phyloP scores from a whole-genome alignment of 2,797 vertebrate species.

The Micropoecilia bifurca region DNA sequence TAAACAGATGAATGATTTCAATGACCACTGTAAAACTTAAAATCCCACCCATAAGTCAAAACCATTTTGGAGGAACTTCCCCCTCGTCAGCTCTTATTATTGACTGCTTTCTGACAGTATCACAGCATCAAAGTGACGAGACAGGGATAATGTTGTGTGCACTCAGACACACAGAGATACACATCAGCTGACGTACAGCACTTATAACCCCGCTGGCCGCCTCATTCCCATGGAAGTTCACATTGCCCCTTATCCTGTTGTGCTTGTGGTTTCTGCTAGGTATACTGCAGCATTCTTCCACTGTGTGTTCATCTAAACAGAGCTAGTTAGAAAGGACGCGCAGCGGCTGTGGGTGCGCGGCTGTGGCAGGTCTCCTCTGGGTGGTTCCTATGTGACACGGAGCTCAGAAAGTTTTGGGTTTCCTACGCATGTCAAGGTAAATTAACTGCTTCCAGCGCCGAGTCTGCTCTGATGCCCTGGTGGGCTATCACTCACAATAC shows the following conservation, averaged over 20 bases:
- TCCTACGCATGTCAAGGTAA: conserved; percentile 84
- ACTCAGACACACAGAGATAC: conserved; percentile 31
- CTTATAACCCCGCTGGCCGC: conserved; percentile 48
- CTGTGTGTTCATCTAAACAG: conserved; percentile 85
- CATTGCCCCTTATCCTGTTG: conserved; percentile 73
- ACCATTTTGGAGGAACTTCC: conserved; percentile 35
- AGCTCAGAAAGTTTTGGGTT: conserved; percentile 76
- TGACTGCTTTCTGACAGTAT: conserved; percentile 36
- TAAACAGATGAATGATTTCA: background rate
- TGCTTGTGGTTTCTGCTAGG: conserved; percentile 78
- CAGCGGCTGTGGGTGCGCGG: conserved; percentile 64
- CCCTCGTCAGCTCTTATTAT: conserved; percentile 42
- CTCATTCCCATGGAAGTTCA: conserved; percentile 70
- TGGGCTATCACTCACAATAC: conserved; percentile 80
- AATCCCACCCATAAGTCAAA: conserved; percentile 27
- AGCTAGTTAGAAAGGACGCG: conserved; percentile 79
- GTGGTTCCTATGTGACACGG: conserved; percentile 80
- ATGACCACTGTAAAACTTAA: background rate
- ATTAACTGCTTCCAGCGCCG: conserved; percentile 74
- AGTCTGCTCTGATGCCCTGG: conserved; percentile 68
- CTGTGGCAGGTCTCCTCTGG: conserved; percentile 72
- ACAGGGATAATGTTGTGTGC: conserved; percentile 10
- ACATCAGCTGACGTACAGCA: conserved; percentile 36
- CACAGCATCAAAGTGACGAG: conserved; percentile 49
- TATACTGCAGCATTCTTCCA: conserved; percentile 80